These are phyloP conservation scores for Cryptotermes secundus DNA, from an alignment of 1,140 invertebrate species.

Conservation along the genomic window DNA sequence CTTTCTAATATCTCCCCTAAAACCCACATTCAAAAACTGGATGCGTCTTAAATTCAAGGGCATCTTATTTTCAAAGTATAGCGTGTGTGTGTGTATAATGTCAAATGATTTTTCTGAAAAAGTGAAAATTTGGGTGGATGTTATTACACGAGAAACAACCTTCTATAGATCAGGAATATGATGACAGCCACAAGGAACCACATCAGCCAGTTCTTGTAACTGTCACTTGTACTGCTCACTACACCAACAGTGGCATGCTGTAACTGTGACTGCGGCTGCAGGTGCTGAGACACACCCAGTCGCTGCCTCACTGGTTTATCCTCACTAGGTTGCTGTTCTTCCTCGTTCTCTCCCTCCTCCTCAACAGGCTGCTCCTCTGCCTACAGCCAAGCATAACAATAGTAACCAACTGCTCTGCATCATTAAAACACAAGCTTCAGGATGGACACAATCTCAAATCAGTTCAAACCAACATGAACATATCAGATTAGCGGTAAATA, in stretches of 20 bases:
- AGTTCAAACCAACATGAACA: too few species aligned
- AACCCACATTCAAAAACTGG: too few species aligned
- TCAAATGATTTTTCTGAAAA: too few species aligned
- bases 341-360: neutral
- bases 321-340: neutral
- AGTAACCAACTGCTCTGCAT: too few species aligned
- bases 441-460: too few species aligned
- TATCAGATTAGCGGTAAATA: too few species aligned
- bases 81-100: neutral
- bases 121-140: neutral
- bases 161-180: slow-evolving; percentile 23
- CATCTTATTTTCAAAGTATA: too few species aligned
- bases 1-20: too few species aligned
- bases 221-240: neutral
- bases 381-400: neutral
- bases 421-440: too few species aligned
- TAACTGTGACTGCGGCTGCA: neutral
- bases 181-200: slow-evolving; percentile 28
- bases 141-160: slow-evolving; percentile 26
- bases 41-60: too few species aligned
- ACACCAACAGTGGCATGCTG: neutral
- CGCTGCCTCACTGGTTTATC: neutral
- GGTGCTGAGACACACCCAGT: neutral
- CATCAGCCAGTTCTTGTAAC: slow-evolving; percentile 24
- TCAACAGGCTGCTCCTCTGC: neutral